Base-by-base conservation (phyloP, 1,140 invertebrate genomes). In the Drosophila azteca region DNA sequence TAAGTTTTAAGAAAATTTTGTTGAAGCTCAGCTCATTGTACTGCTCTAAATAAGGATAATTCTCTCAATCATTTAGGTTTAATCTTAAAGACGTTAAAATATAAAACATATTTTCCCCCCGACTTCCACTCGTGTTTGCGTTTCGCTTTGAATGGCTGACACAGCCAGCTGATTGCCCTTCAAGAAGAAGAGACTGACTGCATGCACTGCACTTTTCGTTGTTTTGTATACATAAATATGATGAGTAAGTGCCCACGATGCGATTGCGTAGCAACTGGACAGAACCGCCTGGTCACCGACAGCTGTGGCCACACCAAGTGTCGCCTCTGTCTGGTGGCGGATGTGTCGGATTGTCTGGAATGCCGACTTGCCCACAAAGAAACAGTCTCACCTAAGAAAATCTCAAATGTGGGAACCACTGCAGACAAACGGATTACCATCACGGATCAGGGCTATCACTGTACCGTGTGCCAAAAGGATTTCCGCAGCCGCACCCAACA, bases 241-340 rank as follows among this genome's bases (percentile, higher is more conserved):
- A 88, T 88, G 84, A 51, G 22, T 35, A 75, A 41, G 24, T 88
- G 84, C 57, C 84, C 84, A 17, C 77, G 84, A 0, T 88, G 84
- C 35, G 50, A 70, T 11, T 77, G 77, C 11, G 79, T 71, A n/a
- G 65, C 77, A 22, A 64, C 49, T 29, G 84, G 84, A 39, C 49
- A 92, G 90, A 92, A 95, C 76, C 91, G 93, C 3, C 72, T 93
- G 44, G 93, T 93, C 3, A 93, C 92, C 2, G 93, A 93, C 55
- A 93, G 89, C 48, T 93, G 93, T 83, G 93, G 93, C 4, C 93
- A 93, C 79, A 83, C 90, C n/a, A 93, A 93, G 66, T 93, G 93
- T 82, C 93, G 93, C 77, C 72, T 90, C 13, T 93, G 93, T 58
- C 75, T 93, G 20, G 69, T 93, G n/a, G 90, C 91, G 6, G 93